Evolutionary conservation across 2,797 vertebrate species (phyloP).

Genomic region (Spea hammondii): DNA sequence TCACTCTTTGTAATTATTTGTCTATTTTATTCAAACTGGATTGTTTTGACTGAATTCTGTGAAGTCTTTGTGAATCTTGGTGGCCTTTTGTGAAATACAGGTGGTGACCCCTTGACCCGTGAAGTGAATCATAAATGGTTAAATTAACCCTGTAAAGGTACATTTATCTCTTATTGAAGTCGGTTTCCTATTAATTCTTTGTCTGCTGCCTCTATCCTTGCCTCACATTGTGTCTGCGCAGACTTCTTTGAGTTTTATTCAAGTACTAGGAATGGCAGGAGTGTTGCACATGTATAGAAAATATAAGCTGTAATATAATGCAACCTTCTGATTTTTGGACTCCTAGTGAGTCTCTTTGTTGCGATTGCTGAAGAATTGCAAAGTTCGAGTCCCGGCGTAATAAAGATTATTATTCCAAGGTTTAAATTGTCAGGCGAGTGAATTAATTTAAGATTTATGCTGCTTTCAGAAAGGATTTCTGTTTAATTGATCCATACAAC

Average conservation of each 20-base stretch:
- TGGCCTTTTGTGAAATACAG: too few relatives aligned
- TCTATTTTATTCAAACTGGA: too few relatives aligned
- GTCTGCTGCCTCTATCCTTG: too few relatives aligned
- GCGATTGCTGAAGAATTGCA: not conserved
- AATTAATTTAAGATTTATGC: constrained; percentile 37
- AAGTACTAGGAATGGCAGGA: not conserved
- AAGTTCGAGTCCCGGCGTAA: constrained; percentile 10
- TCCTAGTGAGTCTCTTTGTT: constrained; percentile 2
- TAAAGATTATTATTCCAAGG: constrained; percentile 25
- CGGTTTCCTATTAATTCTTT: too few relatives aligned
- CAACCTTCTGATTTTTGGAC: not conserved
- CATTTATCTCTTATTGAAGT: too few relatives aligned
- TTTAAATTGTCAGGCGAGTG: constrained; percentile 8
- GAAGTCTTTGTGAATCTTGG: too few relatives aligned
- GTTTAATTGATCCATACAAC: constrained; percentile 40
- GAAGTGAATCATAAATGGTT: too few relatives aligned
- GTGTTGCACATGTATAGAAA: not conserved
- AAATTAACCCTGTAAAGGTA: too few relatives aligned
- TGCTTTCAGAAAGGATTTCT: constrained; percentile 10
- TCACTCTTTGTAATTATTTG: too few relatives aligned
- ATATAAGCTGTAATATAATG: not conserved
- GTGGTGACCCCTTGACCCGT: too few relatives aligned
- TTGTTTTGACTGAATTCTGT: too few relatives aligned
- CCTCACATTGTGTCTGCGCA: not conserved
- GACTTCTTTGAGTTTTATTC: not conserved